Evolutionary conservation across 2,113 vertebrate genomes (phyloP), one percentile per base, ranked within the genome.

Genomic region (Boulengeromyrus knoepffleri): DNA sequence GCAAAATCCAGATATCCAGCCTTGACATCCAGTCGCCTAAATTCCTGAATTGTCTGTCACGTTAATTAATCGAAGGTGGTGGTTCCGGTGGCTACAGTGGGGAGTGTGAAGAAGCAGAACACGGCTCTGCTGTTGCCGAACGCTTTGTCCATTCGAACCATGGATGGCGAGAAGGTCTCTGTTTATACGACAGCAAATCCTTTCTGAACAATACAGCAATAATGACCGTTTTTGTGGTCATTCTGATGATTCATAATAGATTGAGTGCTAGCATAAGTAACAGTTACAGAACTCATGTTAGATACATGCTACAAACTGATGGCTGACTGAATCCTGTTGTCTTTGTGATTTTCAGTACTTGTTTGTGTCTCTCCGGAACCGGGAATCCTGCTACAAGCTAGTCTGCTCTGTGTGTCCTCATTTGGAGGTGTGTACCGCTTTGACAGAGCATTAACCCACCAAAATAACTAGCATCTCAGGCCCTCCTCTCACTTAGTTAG

Each of bases 91-190:
- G 58, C 90, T 19, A 94, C 89, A 6, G 91, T 98, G 89, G 91
- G 58, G 0, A 45, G 89, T 49, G 88, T 98, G 88, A 97, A 96
- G 94, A 98, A 97, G 90, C 95, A 97, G 21, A 96, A 96, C 92
- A 95, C 92, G 0, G 96, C 94, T 0, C 91, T 95, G 0, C 89
- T 97, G 87, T 93, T 98, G 46, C 97, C 97, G 87, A 96, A 96
- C 0, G 95, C 96, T 2, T 46, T 98, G 91, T 95, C 96, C 24
- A 92, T 98, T 88, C 93, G 94, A 80, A 97, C 96, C 0, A 86
- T 19, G 0, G 91, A 94, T 3, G 96, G 95, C 24, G 96, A 96
- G 12, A 98, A 98, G 97, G 97, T 97, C 90, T 93, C 94, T 87
- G 46, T 66, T 17, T 49, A 31, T 27, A 36, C 62, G 13, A 39